Evolutionary conservation across 92 coral and sea anemone genomes (phyloP), one percentile per base, ranked within the genome.

Genomic region (Zoanthus sansibaricus): DNA sequence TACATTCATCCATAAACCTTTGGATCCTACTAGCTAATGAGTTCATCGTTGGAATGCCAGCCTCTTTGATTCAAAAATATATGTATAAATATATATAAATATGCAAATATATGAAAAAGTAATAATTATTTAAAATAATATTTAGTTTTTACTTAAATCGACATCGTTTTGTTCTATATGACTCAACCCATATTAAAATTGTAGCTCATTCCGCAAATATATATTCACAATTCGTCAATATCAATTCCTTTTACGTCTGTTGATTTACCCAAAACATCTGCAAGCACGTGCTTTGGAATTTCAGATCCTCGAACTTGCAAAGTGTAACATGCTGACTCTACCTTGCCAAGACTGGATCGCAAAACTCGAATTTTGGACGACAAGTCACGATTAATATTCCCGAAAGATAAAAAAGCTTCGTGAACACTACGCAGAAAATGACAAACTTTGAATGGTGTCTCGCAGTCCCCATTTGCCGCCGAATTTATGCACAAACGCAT

Each of bases 401-500:
- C 97, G 75, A 97, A 87, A 9, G 93, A 86, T 68, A 92, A 68
- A 69, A 97, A 93, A 15, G 90, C 90, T 15, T 95, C 97, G 58
- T 97, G 95, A 46, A 97, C 71, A 44, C 86, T 61, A 0, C 98
- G 92, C 72, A 97, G 72, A 59, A 97, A 92, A 82, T 88, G 75
- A 73, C 99, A 95, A 58, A 95, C 94, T 61, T 89, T 87, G 62
- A 93, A 90, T 8, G 98, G 98, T 9, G 95, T 93, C n/a, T 78
- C 77, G 46, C 86, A 78, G 83, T 93, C 96, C 0, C 98, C 99
- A 48, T 91, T 92, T 0, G 98, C 98, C 14, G 98, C 98, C 58
- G 97, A 92, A 89, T 97, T 97, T 15, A 97, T 85, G 44, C 97
- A 93, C 25, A 97, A 86, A 10, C 99, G 94, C 99, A 97, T 97